phyloP scores from a whole-genome alignment of 2,888 invertebrate genomes.

The Sympetrum striolatum region DNA sequence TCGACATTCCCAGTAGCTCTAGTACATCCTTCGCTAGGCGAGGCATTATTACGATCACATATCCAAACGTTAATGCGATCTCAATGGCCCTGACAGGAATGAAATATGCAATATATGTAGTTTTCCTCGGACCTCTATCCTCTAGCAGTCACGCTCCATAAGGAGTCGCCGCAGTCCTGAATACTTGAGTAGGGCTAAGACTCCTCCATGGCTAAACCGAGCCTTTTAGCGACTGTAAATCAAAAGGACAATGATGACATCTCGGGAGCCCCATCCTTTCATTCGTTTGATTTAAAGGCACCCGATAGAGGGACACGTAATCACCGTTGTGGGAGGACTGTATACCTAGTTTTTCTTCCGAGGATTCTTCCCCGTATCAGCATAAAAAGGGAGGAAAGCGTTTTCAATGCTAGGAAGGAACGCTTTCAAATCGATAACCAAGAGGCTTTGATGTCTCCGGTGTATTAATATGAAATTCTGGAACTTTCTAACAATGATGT shows the following conservation, averaged over 20 bases:
- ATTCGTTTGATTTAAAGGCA: conserved; percentile 33
- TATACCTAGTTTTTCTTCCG: not conserved
- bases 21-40: not conserved
- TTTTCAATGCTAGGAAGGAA: not conserved
- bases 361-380: not conserved
- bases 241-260: conserved; percentile 44
- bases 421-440: not conserved
- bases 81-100: not conserved
- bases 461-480: not conserved
- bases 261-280: conserved; percentile 8
- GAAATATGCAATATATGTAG: conserved; percentile 33
- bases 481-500: too few species aligned
- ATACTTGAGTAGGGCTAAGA: conserved; percentile 37
- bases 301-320: not conserved
- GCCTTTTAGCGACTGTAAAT: conserved; percentile 43
- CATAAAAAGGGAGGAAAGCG: conserved; percentile 26
- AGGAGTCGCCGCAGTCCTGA: conserved; percentile 9
- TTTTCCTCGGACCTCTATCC: not conserved
- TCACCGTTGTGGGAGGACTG: not conserved
- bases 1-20: not conserved
- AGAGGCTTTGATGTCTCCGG: not conserved
- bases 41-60: conserved; percentile 20
- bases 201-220: conserved; percentile 23
- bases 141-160: conserved; percentile 18
- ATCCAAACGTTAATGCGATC: conserved; percentile 32